Conservation (phyloP, 2,797 vertebrate genomes). For the Picus viridis region DNA sequence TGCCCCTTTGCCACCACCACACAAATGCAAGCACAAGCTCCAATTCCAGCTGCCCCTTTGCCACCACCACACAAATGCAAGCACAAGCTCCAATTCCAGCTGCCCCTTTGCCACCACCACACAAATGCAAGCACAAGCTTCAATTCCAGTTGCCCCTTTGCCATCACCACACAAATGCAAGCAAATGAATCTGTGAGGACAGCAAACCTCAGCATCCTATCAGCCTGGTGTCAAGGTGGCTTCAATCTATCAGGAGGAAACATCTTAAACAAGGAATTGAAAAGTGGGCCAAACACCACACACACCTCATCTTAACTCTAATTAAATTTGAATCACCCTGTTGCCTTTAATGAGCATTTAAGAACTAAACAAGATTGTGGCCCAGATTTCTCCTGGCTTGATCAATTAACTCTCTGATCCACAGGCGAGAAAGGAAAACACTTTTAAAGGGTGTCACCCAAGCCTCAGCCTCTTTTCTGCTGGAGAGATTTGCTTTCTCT, state of each 20-base stretch:
- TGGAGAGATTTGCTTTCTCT: not conserved
- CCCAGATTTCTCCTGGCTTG: not conserved
- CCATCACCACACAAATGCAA: accelerated
- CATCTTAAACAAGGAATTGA: not conserved
- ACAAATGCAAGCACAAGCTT: too few relatives aligned
- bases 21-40: too few relatives aligned
- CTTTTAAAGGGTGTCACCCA: not conserved
- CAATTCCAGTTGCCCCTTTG: accelerated
- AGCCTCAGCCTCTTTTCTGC: not conserved
- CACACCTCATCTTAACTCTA: not conserved
- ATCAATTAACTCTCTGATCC: not conserved
- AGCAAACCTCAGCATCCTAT: not conserved
- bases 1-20: not conserved
- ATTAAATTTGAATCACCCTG: not conserved
- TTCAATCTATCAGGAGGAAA: not conserved
- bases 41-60: accelerated
- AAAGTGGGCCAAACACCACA: not conserved
- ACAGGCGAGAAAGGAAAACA: accelerated
- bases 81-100: accelerated
- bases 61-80: too few relatives aligned
- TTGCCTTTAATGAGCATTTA: not conserved
- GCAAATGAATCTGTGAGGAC: not conserved
- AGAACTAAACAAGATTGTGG: not conserved
- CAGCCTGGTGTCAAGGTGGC: too few relatives aligned
- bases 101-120: not conserved